Evolutionary conservation across 2,888 invertebrate species (phyloP), one percentile per base, ranked within the genome.

Genomic region (Agriopis marginaria): DNA sequence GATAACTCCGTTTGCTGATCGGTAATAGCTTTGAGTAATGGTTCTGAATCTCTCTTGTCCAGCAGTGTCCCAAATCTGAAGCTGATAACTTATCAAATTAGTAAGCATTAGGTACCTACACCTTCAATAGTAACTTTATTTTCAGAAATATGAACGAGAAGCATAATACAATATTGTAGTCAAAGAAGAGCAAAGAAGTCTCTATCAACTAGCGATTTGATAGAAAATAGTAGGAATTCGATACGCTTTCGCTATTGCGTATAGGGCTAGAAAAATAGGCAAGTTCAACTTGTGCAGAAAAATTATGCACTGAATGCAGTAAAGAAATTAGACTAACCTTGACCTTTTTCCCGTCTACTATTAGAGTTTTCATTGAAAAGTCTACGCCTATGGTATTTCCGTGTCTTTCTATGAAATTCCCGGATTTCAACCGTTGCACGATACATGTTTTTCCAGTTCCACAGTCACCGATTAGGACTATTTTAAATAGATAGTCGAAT

Each of bases 351-450:
- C 97, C 98, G 89, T 99, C 99, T 59, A 99, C 97, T 77, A 97
- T 95, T 51, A 99, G 96, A 64, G 99, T 99, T 96, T 99, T 99
- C 99, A 99, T 99, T 72, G 99, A 99, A 95, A 99, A 99, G 93
- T 99, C 99, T 67, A 99, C 99, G 75, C 99, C 99, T 86, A 99
- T 99, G 59, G 99, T 99, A 87, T 98, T 99, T 70, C 98, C 98
- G 93, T 99, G 98, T 77, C 97, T 95, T 93, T 99, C 99, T 77
- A 98, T 97, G 86, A 98, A 99, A 80, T 98, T 98, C 71, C 99
- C 99, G 72, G 98, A 98, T 90, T 98, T 98, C 91, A 99, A 97
- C 79, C 99, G 96, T 91, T 99, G 99, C 70, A 99, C 98, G 77
- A 99, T 97, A 85, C 97, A 99, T 73, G 98, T 99, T 95, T 99